Evolutionary conservation across 2,888 invertebrate genomes (phyloP).

Genomic region (Erynnis tages): DNA sequence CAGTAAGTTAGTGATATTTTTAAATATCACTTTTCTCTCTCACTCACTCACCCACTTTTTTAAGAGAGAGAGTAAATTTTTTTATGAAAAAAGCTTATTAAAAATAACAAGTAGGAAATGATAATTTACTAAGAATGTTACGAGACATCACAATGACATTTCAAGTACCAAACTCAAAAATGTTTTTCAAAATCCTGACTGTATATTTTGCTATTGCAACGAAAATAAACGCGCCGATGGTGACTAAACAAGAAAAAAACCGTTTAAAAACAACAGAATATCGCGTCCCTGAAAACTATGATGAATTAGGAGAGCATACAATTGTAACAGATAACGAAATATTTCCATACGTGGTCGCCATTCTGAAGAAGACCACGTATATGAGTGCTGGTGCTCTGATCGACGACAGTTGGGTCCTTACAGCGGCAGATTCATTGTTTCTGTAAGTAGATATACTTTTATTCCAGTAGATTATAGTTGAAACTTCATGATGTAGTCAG

Average conservation of each 20-base stretch:
- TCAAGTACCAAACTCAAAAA: too few relatives aligned
- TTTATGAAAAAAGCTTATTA: too few relatives aligned
- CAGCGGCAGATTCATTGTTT: constrained; percentile 57
- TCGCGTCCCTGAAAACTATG: constrained; percentile 28
- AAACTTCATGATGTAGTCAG: too few relatives aligned
- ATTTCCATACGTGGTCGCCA: constrained; percentile 62
- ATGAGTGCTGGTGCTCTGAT: constrained; percentile 62
- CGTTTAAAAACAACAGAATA: background rate
- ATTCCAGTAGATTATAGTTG: background rate
- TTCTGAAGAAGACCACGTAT: constrained; percentile 53
- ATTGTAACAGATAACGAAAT: constrained; percentile 45
- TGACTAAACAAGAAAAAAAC: background rate
- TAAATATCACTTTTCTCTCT: too few relatives aligned
- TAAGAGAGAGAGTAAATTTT: too few relatives aligned
- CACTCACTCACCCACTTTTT: too few relatives aligned
- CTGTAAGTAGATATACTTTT: constrained; percentile 48
- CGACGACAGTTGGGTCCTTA: constrained; percentile 61
- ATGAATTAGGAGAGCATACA: constrained; percentile 45
- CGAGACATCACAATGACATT: too few relatives aligned
- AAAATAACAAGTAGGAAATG: too few relatives aligned
- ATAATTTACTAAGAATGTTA: too few relatives aligned
- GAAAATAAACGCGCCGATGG: too few relatives aligned
- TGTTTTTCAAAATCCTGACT: too few relatives aligned
- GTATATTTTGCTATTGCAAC: background rate
- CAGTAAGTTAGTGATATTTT: too few relatives aligned